phyloP scores from a whole-genome alignment of 2,113 vertebrate genomes.

The Mystacornis crossleyi region DNA sequence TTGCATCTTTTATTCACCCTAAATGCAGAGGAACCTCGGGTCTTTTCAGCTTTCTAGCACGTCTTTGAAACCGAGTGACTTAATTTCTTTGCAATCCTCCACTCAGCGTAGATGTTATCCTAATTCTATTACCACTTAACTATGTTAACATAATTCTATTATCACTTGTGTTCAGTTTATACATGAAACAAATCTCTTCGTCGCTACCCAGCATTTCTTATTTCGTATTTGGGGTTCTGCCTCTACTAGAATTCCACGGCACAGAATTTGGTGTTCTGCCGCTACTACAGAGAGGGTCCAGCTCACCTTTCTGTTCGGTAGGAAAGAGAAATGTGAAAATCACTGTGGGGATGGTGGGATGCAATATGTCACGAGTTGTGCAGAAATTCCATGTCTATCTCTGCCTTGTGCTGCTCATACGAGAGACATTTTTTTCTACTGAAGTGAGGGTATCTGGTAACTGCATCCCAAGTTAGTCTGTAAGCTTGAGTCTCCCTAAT shows the following conservation, averaged over 20 bases:
- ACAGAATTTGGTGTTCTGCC: neutral
- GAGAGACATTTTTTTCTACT: neutral
- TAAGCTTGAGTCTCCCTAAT: neutral
- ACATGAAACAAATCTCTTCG: neutral
- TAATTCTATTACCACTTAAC: neutral
- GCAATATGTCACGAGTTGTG: neutral
- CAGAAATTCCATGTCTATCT: neutral
- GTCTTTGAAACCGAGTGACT: neutral
- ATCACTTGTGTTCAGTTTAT: neutral
- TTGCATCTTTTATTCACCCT: neutral
- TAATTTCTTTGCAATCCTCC: neutral
- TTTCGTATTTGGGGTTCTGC: neutral
- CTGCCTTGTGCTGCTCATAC: neutral
- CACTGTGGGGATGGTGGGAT: neutral
- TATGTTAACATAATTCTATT: neutral
- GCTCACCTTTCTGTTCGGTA: neutral
- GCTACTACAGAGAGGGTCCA: neutral
- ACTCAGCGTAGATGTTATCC: neutral
- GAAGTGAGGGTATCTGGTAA: neutral
- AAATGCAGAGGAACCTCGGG: neutral
- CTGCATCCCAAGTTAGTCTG: neutral
- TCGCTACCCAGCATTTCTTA: neutral
- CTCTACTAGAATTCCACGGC: neutral
- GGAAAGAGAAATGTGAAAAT: neutral
- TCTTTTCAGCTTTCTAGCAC: neutral